A percentile compares a stretch with the other conserved stretches of the same genome.
Evolutionary conservation across 2,888 invertebrate genomes (phyloP).

Genomic region (Thymelicus acteon): DNA sequence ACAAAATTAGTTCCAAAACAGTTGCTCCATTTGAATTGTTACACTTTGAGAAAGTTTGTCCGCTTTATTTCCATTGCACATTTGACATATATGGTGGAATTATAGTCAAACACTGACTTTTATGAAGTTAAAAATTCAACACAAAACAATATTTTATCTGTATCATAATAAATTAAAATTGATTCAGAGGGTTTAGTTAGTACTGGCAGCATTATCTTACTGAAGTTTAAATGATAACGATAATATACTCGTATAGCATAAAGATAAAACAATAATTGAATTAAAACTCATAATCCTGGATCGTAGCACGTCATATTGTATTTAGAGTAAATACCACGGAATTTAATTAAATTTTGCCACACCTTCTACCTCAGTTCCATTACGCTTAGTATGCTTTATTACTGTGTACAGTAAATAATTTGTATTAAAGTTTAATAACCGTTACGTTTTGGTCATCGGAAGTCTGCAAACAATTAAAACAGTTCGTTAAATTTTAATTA

Average conservation of each 20-base stretch:
- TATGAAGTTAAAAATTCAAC: no score
- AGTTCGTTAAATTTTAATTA: conserved; percentile 1
- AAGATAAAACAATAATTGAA: no score
- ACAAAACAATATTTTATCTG: no score
- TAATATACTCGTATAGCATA: no score
- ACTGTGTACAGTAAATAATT: no score
- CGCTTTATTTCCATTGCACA: conserved; percentile 1
- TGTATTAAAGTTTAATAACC: neutral
- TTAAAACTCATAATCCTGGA: no score
- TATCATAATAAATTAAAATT: no score
- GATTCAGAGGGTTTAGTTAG: no score
- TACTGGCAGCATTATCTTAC: no score
- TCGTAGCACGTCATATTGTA: neutral
- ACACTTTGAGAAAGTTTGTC: neutral
- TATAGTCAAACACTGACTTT: neutral
- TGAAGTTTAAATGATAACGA: no score
- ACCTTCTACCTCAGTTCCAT: no score
- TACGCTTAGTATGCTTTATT: no score
- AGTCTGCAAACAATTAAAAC: neutral
- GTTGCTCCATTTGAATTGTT: conserved; percentile 8
- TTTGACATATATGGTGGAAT: neutral
- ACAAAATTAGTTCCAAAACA: conserved; percentile 17
- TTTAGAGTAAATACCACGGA: neutral
- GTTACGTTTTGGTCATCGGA: neutral
- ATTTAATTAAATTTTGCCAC: neutral